Conservation (phyloP, 2,113 vertebrate species). For the Antechinus flavipes region DNA sequence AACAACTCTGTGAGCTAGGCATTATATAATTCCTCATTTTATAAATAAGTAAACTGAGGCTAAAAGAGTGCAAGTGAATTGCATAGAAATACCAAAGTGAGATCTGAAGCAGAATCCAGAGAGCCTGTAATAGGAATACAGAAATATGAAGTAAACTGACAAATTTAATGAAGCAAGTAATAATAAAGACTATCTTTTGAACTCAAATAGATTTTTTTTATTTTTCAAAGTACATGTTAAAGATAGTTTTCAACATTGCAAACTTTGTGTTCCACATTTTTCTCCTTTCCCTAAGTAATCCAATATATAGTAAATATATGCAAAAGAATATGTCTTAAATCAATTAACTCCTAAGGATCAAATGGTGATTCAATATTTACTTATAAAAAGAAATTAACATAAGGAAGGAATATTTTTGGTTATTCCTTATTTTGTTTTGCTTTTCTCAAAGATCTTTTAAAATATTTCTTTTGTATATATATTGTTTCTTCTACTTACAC, state of each 20-base stretch:
- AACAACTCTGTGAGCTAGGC: neutral
- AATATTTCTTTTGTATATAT: neutral
- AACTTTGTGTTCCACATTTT: too few species aligned
- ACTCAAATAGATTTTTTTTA: neutral
- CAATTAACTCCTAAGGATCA: slow-evolving; percentile 37
- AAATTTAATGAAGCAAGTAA: neutral
- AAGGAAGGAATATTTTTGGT: fast-evolving
- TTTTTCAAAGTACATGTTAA: too few species aligned
- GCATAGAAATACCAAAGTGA: neutral
- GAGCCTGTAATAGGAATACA: neutral
- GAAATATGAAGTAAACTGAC: neutral
- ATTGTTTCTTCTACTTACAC: neutral
- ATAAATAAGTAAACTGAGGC: neutral
- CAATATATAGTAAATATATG: too few species aligned
- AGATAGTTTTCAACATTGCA: too few species aligned
- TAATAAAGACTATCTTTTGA: neutral
- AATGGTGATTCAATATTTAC: slow-evolving; percentile 12
- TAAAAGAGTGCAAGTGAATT: neutral
- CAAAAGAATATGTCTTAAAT: slow-evolving; percentile 33
- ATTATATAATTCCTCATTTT: neutral
- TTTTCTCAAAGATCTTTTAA: neutral
- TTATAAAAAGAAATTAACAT: fast-evolving
- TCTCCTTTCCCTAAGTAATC: too few species aligned
- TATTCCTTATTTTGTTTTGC: neutral
- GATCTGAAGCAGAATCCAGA: neutral